Evolutionary conservation across 2,797 vertebrate species (phyloP).

Genomic region (Triplophysa bombifrons): DNA sequence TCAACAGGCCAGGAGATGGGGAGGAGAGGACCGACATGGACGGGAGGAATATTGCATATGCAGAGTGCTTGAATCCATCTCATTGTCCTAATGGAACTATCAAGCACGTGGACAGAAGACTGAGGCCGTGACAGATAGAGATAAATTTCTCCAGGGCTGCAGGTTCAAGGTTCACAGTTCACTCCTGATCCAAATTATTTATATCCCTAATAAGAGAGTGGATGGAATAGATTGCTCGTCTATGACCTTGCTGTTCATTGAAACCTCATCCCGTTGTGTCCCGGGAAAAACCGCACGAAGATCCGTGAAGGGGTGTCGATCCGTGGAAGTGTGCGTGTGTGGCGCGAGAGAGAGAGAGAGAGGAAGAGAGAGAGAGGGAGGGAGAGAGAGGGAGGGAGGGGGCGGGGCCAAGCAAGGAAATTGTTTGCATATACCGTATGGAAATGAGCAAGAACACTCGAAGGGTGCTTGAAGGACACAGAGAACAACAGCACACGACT

Average conservation of each 20-base stretch:
- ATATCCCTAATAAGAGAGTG: slow-evolving; percentile 94
- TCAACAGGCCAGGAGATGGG: not conserved
- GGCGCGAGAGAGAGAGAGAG: not conserved
- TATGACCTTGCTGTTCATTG: slow-evolving; percentile 85
- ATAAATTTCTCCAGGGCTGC: slow-evolving; percentile 79
- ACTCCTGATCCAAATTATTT: slow-evolving; percentile 90
- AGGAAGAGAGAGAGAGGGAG: not conserved
- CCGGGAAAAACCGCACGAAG: slow-evolving; percentile 63
- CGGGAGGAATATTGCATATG: slow-evolving; percentile 76
- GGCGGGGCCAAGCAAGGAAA: slow-evolving; percentile 58
- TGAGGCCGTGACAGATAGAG: slow-evolving; percentile 64
- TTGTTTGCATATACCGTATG: slow-evolving; percentile 81
- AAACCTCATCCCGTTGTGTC: slow-evolving; percentile 77
- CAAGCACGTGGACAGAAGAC: slow-evolving; percentile 52
- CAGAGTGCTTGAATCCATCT: slow-evolving; percentile 74
- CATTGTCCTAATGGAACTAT: slow-evolving; percentile 86
- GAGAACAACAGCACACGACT: not conserved
- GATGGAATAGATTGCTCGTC: slow-evolving; percentile 84
- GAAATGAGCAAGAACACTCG: slow-evolving; percentile 73
- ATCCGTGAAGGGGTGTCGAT: not conserved
- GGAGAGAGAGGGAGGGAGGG: not conserved
- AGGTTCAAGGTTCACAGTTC: slow-evolving; percentile 93
- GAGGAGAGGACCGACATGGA: slow-evolving; percentile 71
- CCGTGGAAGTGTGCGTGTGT: slow-evolving; percentile 46
- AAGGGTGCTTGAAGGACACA: slow-evolving; percentile 81